Conservation (phyloP, 2,797 vertebrate species). For the Triplophysa yarkandensis region DNA sequence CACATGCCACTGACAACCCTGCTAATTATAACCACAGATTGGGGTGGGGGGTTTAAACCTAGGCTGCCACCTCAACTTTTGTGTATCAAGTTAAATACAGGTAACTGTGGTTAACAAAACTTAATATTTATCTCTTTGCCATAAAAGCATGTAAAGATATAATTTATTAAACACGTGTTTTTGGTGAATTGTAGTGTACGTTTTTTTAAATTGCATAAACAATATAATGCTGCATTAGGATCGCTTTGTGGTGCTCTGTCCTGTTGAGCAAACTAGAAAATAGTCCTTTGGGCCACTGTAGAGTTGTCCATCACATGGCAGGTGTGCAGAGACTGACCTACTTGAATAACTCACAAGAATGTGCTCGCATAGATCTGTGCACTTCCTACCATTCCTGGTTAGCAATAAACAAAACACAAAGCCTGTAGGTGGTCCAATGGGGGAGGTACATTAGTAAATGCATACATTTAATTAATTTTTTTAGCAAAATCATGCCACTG, state of each 20-base stretch:
- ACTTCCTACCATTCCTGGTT: neutral
- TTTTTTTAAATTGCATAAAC: neutral
- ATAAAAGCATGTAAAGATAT: neutral
- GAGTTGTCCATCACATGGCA: conserved; percentile 18
- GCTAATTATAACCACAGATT: conserved; percentile 51
- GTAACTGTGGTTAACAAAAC: neutral
- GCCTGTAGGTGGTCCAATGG: neutral
- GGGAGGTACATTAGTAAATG: neutral
- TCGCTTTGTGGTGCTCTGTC: neutral
- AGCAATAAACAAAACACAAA: neutral
- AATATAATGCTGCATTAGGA: neutral
- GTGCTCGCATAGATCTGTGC: neutral
- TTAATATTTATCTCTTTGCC: neutral
- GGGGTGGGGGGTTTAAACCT: conserved; percentile 39
- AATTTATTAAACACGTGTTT: neutral
- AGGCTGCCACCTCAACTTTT: conserved; percentile 11
- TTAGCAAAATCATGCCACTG: no score
- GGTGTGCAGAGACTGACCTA: neutral
- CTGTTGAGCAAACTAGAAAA: conserved; percentile 8
- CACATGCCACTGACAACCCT: conserved; percentile 31
- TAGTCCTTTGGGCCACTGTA: neutral
- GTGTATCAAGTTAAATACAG: neutral
- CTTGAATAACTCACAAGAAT: neutral
- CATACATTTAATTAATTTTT: no score
- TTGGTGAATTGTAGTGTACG: neutral